phyloP scores from a whole-genome alignment of 2,888 invertebrate species.

The Aleiodes alternator region DNA sequence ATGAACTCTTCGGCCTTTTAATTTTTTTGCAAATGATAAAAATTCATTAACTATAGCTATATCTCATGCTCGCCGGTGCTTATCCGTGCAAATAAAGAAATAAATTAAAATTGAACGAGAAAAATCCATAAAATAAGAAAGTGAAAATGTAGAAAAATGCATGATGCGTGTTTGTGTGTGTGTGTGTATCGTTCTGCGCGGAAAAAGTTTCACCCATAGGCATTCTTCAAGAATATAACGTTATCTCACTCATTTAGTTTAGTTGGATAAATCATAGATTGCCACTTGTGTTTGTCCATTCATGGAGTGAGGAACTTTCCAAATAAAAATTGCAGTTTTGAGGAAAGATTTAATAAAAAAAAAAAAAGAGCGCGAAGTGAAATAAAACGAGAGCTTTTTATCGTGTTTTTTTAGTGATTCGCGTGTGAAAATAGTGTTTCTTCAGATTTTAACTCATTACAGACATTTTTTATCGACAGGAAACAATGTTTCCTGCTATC shows the following conservation, averaged over 20 bases:
- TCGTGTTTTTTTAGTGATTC: neutral
- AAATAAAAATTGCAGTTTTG: neutral
- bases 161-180: constrained; percentile 10
- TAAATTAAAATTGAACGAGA: neutral
- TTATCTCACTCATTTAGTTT: constrained; percentile 22
- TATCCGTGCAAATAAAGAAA: constrained; percentile 1
- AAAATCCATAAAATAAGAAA: constrained; percentile 11
- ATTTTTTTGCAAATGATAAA: too few species aligned
- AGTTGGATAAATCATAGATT: constrained; percentile 34
- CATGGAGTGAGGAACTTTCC: constrained; percentile 13
- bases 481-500: constrained; percentile 55
- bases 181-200: constrained; percentile 16
- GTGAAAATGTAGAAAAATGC: constrained; percentile 11
- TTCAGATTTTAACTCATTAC: constrained; percentile 16
- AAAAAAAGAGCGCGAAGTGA: neutral
- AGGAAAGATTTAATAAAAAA: neutral
- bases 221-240: constrained; percentile 23
- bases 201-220: constrained; percentile 18
- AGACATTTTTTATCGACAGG: constrained; percentile 43
- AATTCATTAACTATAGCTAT: too few species aligned
- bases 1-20: too few species aligned
- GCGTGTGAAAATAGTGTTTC: constrained; percentile 6
- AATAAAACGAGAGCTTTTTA: neutral
- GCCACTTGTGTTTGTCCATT: constrained; percentile 6
- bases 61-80: neutral